Percentiles rank a stretch among this genome's conserved stretches.
phyloP scores from a whole-genome alignment of 2,113 vertebrate species.

The Gopherus evgoodei region DNA sequence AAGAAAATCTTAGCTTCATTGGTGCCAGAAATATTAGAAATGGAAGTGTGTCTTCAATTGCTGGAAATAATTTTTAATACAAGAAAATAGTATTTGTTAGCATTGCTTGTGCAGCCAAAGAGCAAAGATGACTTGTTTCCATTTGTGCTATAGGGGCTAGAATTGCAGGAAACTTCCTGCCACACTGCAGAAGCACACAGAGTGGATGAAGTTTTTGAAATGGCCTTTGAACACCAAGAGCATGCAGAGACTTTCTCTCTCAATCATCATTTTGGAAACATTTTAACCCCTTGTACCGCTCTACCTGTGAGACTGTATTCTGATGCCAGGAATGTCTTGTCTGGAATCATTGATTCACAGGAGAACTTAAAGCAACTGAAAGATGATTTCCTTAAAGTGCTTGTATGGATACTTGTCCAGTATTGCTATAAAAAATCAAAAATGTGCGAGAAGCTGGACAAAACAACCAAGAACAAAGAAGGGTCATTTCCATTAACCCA shows the following conservation, averaged over 20 bases:
- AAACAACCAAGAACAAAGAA: background rate
- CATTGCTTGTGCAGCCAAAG: background rate
- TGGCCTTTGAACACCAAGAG: slow-evolving; percentile 89
- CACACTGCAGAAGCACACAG: slow-evolving; percentile 94
- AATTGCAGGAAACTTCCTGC: slow-evolving; percentile 97
- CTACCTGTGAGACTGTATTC: slow-evolving; percentile 92
- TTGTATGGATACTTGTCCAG: slow-evolving; percentile 92
- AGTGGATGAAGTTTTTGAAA: slow-evolving; percentile 96
- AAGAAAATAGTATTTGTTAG: background rate
- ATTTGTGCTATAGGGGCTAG: slow-evolving; percentile 86
- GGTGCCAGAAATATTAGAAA: background rate
- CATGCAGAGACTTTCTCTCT: slow-evolving; percentile 77
- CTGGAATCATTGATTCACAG: slow-evolving; percentile 95
- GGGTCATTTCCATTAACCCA: slow-evolving; percentile 1
- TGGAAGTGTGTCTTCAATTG: background rate
- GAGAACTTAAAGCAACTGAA: slow-evolving; percentile 93
- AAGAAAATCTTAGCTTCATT: background rate
- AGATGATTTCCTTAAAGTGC: slow-evolving; percentile 92
- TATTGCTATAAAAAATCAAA: slow-evolving; percentile 80
- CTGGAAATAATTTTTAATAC: background rate
- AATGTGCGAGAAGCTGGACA: slow-evolving; percentile 57
- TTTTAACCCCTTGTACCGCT: slow-evolving; percentile 89
- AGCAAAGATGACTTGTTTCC: slow-evolving; percentile 7
- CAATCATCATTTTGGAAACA: slow-evolving; percentile 93
- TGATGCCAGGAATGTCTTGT: slow-evolving; percentile 91